Evolutionary conservation across 2,888 invertebrate species (phyloP), one percentile per base, ranked within the genome.

Genomic region (Ectemnius lituratus): DNA sequence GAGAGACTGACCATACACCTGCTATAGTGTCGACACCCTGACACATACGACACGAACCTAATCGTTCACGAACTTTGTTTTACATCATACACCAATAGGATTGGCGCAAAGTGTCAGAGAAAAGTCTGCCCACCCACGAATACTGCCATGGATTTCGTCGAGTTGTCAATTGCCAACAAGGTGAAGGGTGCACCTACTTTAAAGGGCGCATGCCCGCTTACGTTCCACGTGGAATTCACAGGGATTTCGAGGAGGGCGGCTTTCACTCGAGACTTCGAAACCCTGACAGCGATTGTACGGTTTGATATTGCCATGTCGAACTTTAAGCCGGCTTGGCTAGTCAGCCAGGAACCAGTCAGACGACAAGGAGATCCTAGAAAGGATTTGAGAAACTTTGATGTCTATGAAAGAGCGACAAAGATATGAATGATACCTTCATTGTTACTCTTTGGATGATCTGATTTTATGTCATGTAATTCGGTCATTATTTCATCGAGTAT

Each of bases 21-120:
- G 86, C 80, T 67, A 88, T 86, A 0, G 87, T 87, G 64, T 88
- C 88, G 62, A 85, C 72, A 37, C 88, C 88, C 63, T 87, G 84
- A 56, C 88, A 88, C 8, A 87, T 82, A 76, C 80, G 83, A 74
- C 88, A 88, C 5, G 58, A 62, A 16, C 47, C 64, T 23, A 59
- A 49, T 49, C 49, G n/a, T 52, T 52, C 52, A 37, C 37, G 8
- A 52, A 52, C 16, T 52, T 52, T 1, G 6, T 16, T 16, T 14
- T 52, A 52, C 52, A 52, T 52, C 16, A 16, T 0, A 0, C 4
- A n/a, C 4, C 8, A 52, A 11, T 52, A 11, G 1, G 5, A 52
- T 6, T 4, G 14, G 5, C n/a, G n/a, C 52, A 11, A 8, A 37
- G 37, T 37, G 37, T 6, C 37, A 8, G 37, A 37, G 37, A 37